Evolutionary conservation across 2,797 vertebrate genomes (phyloP), one percentile per base, ranked within the genome.

Genomic region (Gila robusta): DNA sequence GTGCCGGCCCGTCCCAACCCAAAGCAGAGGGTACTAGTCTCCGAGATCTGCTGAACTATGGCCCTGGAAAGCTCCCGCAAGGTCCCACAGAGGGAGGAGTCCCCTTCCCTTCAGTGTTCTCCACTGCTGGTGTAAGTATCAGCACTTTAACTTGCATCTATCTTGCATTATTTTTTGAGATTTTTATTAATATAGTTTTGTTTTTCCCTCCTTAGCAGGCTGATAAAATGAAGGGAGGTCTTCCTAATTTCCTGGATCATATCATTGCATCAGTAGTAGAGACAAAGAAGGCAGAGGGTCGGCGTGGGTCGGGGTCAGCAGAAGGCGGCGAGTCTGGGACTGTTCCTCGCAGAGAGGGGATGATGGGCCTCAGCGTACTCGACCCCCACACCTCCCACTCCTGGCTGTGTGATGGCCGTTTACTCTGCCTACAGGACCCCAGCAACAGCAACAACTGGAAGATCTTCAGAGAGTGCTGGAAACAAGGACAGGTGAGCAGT

Each of bases 391-490:
- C 98, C 79, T 99, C 98, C 78, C 98, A 99, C 93, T 97, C 98
- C 39, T 99, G 98, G 98, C 96, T 99, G 28, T 99, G 98, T 91
- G 98, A 99, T 62, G 98, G 98, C 44, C 96, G 98, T 84, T 97
- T 99, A 62, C 97, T 99, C 83, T 99, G 98, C 93, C 96, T 99
- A 89, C 98, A 99, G 90, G 98, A 99, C 91, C 98, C 98, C 83
- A 96, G 98, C 93, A 99, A 99, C 95, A 92, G 94, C 94, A 99
- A 99, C 95, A 99, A 99, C 94, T 99, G 98, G 98, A 99, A 99
- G 94, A 99, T 99, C 93, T 99, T 99, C 93, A 96, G 98, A 87
- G 98, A 99, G 90, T 99, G 98, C 94, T 99, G 98, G 98, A 99
- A 99, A 89, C 98, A 99, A 94, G 98, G 98, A 89, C 98, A 99